Conservation (phyloP, 2,113 vertebrate species). For the Indri indri region DNA sequence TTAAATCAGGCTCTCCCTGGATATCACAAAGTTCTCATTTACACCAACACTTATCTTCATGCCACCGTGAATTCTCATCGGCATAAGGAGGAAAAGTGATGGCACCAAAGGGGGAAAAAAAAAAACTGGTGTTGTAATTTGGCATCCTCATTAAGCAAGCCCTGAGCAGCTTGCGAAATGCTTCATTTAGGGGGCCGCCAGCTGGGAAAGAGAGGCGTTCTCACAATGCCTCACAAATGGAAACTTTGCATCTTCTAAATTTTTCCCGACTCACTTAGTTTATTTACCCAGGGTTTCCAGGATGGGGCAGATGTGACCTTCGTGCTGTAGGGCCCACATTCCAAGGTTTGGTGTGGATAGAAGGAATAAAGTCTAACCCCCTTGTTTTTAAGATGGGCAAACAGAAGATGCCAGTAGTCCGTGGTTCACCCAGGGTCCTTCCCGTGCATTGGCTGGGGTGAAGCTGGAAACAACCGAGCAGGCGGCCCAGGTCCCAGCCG, state of each 20-base stretch:
- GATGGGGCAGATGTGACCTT: neutral
- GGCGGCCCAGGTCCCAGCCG: accelerated
- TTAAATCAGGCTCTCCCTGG: neutral
- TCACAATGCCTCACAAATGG: neutral
- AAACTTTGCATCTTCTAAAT: neutral
- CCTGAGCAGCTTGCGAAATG: constrained; percentile 56
- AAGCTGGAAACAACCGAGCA: neutral
- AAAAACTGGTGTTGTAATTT: neutral
- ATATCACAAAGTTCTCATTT: accelerated
- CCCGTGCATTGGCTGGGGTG: neutral
- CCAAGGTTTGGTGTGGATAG: neutral
- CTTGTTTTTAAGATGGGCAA: neutral
- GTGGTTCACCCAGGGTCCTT: neutral
- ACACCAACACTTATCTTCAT: neutral
- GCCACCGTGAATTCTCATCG: neutral
- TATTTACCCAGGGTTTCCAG: neutral
- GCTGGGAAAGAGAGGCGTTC: neutral
- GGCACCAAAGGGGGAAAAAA: neutral
- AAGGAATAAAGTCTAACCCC: neutral
- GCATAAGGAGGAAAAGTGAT: neutral
- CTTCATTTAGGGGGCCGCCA: constrained; percentile 35
- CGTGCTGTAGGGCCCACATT: neutral
- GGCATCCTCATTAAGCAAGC: neutral
- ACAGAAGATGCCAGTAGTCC: neutral
- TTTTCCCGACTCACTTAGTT: neutral